These are phyloP conservation scores for Drosophila eugracilis DNA, from an alignment of 1,140 invertebrate genomes.

Conservation along the genomic window DNA sequence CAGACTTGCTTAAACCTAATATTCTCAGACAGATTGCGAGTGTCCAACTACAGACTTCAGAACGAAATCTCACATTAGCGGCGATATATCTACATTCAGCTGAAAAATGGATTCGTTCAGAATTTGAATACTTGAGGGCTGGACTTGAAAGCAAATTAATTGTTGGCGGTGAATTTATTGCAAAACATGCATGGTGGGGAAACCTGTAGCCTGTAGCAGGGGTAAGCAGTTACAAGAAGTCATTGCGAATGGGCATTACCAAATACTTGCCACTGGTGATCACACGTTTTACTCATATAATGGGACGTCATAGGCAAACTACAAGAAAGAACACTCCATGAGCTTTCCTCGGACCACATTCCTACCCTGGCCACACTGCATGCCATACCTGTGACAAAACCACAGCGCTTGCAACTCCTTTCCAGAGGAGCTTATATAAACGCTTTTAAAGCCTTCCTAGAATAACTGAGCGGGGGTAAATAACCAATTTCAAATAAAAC, in stretches of 20 bases:
- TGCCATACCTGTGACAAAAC: no score
- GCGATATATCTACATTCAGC: not conserved
- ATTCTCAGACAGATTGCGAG: not conserved
- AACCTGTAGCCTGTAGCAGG: not conserved
- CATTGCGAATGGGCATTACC: no score
- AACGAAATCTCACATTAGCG: no score
- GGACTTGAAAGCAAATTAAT: no score
- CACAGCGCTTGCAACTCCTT: not conserved
- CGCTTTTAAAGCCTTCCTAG: not conserved
- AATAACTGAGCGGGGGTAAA: not conserved
- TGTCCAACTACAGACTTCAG: not conserved
- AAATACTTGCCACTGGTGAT: no score
- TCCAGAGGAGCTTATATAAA: constrained; percentile 5
- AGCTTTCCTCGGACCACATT: not conserved
- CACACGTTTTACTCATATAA: not conserved
- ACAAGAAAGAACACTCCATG: not conserved
- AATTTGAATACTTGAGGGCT: not conserved
- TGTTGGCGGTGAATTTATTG: no score
- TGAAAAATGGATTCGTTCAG: not conserved
- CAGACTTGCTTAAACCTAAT: no score
- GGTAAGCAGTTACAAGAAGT: constrained; percentile 2
- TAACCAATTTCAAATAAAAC: not conserved
- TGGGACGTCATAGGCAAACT: not conserved
- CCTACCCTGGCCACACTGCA: no score
- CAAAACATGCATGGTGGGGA: no score